These are phyloP conservation scores for Agrochola litura DNA, from an alignment of 2,888 invertebrate genomes.

Conservation along the genomic window DNA sequence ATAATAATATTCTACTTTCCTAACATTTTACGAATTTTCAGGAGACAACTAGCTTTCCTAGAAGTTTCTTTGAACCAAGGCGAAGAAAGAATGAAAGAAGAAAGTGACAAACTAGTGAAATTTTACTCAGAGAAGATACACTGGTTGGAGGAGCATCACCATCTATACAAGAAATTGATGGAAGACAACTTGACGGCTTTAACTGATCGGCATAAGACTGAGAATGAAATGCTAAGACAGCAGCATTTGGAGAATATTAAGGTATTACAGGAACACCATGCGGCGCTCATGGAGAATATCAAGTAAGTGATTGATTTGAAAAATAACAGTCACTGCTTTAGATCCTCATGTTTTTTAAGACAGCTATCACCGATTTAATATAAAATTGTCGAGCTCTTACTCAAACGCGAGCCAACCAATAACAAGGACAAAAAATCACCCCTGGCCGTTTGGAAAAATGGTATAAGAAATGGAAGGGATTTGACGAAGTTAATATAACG, in stretches of 20 bases:
- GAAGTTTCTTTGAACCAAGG: slow-evolving; percentile 90
- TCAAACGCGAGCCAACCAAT: not conserved
- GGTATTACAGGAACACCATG: slow-evolving; percentile 87
- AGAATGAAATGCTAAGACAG: slow-evolving; percentile 83
- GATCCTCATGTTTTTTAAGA: not conserved
- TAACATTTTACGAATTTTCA: slow-evolving; percentile 68
- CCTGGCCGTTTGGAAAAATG: not conserved
- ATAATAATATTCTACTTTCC: not conserved
- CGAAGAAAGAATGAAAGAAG: slow-evolving; percentile 91
- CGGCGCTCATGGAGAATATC: slow-evolving; percentile 90
- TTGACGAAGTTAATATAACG: not conserved
- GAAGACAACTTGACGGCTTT: slow-evolving; percentile 87
- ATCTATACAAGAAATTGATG: slow-evolving; percentile 86
- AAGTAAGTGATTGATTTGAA: slow-evolving; percentile 76
- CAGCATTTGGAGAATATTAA: slow-evolving; percentile 87
- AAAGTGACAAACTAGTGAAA: slow-evolving; percentile 88
- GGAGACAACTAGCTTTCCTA: slow-evolving; percentile 90
- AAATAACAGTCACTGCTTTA: not conserved
- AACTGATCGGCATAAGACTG: slow-evolving; percentile 85
- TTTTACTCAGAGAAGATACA: slow-evolving; percentile 88
- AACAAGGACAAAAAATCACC: not conserved
- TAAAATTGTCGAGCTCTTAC: not conserved
- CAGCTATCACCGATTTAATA: not conserved
- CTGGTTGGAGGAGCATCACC: slow-evolving; percentile 89
- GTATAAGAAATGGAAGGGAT: not conserved